Percentiles rank a stretch among this genome's conserved stretches.
Evolutionary conservation across 2,888 invertebrate genomes (phyloP).

Genomic region (Oxytorus armatus): DNA sequence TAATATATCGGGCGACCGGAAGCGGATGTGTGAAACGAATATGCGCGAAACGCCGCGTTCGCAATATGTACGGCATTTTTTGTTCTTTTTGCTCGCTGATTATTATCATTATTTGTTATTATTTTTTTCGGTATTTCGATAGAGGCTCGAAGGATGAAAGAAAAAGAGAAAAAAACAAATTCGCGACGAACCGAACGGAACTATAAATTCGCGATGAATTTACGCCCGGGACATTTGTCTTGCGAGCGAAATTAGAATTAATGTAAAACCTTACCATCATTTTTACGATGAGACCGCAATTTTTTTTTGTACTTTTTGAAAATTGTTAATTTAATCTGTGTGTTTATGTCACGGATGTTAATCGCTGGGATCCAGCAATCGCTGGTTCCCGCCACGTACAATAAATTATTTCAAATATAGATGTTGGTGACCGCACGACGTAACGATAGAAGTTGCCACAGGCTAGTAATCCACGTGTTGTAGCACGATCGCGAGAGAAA

Average conservation of each 20-base stretch:
- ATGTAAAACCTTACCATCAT: no score
- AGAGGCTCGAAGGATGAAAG: no score
- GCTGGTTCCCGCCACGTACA: no score
- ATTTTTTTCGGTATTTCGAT: neutral
- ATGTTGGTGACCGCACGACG: neutral
- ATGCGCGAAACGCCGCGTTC: slow-evolving; percentile 68
- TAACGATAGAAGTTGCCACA: neutral
- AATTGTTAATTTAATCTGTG: no score
- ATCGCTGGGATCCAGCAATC: no score
- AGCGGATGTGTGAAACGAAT: slow-evolving; percentile 83
- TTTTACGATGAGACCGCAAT: no score
- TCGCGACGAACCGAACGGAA: neutral
- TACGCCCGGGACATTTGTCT: no score
- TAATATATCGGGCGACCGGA: slow-evolving; percentile 78
- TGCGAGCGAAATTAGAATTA: no score
- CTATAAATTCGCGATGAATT: neutral
- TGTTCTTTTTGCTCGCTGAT: slow-evolving; percentile 15
- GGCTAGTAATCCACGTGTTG: neutral
- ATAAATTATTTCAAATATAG: no score
- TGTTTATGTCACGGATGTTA: no score
- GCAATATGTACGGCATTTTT: slow-evolving; percentile 72
- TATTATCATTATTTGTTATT: neutral
- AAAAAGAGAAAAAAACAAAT: neutral
- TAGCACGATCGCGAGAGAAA: slow-evolving; percentile 44
- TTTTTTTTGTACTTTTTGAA: no score